Percentiles rank a stretch among this genome's conserved stretches.
Evolutionary conservation across 2,797 vertebrate genomes (phyloP).

Genomic region (Sebastes goodei): DNA sequence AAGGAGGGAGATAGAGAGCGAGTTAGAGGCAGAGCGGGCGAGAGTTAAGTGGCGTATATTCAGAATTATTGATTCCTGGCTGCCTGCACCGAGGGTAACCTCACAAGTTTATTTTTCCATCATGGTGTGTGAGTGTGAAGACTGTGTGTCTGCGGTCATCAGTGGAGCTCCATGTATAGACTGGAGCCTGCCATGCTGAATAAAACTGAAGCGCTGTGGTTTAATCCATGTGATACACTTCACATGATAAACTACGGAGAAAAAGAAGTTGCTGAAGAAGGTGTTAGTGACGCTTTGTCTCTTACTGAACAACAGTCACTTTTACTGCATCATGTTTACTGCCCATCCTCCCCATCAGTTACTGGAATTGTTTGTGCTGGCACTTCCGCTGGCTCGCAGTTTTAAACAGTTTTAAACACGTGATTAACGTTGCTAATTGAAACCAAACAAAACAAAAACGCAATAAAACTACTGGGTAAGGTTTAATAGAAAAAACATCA

Average conservation of each 20-base stretch:
- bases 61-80: slow-evolving; percentile 68
- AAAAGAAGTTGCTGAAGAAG: background rate
- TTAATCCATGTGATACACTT: slow-evolving; percentile 32
- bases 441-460: no score
- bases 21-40: slow-evolving; percentile 5
- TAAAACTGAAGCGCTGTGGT: slow-evolving; percentile 12
- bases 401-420: no score
- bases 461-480: no score
- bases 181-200: slow-evolving; percentile 24
- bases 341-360: background rate
- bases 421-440: no score
- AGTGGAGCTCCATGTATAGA: background rate
- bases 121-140: slow-evolving; percentile 40
- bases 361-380: background rate
- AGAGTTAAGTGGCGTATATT: slow-evolving; percentile 64
- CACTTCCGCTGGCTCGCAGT: no score
- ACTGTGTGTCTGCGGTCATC: slow-evolving; percentile 34
- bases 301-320: background rate
- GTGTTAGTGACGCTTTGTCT: background rate
- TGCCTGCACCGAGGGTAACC: slow-evolving; percentile 58
- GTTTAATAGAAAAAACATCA: no score
- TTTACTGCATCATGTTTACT: background rate
- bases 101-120: slow-evolving; percentile 55
- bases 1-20: slow-evolving; percentile 14
- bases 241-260: background rate